Evolutionary conservation across 2,113 vertebrate species (phyloP).

Genomic region (Brachypodius melanocephalos): DNA sequence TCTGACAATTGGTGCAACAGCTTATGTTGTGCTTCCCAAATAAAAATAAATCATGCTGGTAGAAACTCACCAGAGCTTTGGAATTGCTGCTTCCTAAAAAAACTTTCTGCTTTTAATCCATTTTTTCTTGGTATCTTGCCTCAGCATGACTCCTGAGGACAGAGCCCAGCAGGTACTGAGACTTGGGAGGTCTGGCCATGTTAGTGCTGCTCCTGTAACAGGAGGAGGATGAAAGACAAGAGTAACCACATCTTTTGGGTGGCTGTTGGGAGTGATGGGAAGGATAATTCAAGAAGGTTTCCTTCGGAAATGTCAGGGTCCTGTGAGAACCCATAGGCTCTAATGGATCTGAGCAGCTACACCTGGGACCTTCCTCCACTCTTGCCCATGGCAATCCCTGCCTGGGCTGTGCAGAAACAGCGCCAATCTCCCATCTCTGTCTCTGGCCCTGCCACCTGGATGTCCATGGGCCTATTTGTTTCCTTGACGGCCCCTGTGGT

Average conservation of each 20-base stretch:
- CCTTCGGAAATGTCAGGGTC: neutral
- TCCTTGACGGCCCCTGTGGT: neutral
- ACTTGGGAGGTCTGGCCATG: neutral
- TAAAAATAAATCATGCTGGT: neutral
- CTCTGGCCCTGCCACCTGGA: neutral
- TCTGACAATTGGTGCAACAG: neutral
- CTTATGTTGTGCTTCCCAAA: neutral
- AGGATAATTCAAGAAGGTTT: neutral
- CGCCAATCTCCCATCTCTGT: neutral
- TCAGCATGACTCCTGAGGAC: neutral
- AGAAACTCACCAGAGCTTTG: neutral
- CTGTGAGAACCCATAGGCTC: too few relatives aligned
- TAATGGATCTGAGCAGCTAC: neutral
- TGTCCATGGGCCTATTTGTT: neutral
- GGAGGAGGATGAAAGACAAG: neutral
- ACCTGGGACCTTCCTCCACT: neutral
- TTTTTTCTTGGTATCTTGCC: neutral
- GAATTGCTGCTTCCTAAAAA: neutral
- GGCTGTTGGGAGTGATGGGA: neutral
- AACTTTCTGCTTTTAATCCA: neutral
- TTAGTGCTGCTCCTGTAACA: neutral
- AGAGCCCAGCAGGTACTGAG: neutral
- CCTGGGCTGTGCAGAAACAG: neutral
- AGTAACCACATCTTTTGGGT: neutral
- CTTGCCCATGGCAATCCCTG: fast-evolving